Evolutionary conservation across 2,797 vertebrate species (phyloP), one percentile per base, ranked within the genome.

Genomic region (Onychomys leucogaster): DNA sequence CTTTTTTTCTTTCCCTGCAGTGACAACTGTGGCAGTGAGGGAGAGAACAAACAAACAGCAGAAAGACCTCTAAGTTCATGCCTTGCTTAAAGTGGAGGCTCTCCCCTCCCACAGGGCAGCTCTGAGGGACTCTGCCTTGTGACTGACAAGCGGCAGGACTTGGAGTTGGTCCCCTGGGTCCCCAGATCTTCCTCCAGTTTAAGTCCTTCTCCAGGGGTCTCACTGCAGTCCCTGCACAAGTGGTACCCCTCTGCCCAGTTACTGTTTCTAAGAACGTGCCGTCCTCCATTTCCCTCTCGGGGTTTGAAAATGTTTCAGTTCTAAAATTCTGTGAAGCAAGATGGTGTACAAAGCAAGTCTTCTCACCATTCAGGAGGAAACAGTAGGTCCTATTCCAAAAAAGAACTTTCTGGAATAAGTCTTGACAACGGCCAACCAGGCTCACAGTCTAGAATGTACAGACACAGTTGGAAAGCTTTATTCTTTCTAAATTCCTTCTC

Each of bases 401-500:
- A 93, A 82, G 81, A 88, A 57, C 43, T 61, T 82, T 55, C 43
- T 73, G 37, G 52, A 82, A 46, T 21, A 23, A 75, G 52, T 67
- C 37, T 41, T 73, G n/a, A 34, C 55, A 63, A 37, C 3, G 25
- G 43, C 59, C 59, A 9, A 61, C 59, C 17, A 34, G 59, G 73
- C 65, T 25, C 32, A 87, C n/a, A 59, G 43, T 89, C 41, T 89
- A 80, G 63, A 90, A 84, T 0, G 8, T 27, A 87, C 4, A 86
- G 55, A 90, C 86, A 41, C 27, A 5, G 2, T 32, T 80, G 12
- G 78, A 75, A 94, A 57, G 19, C 9, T 55, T 95, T 69, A 67
- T 34, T 88, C 63, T 95, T 89, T 91, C 88, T 11, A 46, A 94
- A 82, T 67, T 73, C 34, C 23, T 92, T n/a, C 75, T 94, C 69